A percentile compares a stretch with the other conserved stretches of the same genome.
These are phyloP conservation scores for Brenthis ino DNA, from an alignment of 2,888 invertebrate species.

Conservation along the genomic window DNA sequence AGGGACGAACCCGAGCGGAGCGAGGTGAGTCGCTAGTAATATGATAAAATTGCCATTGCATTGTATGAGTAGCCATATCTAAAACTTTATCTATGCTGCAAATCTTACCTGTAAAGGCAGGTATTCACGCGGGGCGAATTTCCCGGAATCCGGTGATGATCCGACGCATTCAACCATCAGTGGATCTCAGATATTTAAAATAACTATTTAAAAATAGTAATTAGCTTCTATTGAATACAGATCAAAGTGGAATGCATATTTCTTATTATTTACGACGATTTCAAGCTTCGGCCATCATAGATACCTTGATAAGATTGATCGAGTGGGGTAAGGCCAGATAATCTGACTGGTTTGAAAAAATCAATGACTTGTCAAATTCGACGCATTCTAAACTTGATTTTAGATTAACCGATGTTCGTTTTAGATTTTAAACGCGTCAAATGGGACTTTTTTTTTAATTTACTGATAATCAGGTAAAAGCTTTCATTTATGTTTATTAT, in stretches of 20 bases:
- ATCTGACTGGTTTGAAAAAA: constrained; percentile 73
- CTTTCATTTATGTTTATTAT: background rate
- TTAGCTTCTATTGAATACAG: constrained; percentile 22
- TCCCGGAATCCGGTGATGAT: constrained; percentile 82
- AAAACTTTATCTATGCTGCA: constrained; percentile 38
- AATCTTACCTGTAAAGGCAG: constrained; percentile 75
- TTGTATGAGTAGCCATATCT: constrained; percentile 28
- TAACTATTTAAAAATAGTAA: constrained; percentile 12
- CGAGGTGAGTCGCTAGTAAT: no score
- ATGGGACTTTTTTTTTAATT: constrained; percentile 16
- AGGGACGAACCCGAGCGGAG: no score
- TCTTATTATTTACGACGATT: constrained; percentile 45
- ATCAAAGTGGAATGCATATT: constrained; percentile 36
- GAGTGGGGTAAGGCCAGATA: constrained; percentile 80
- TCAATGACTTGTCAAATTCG: constrained; percentile 81
- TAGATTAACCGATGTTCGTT: constrained; percentile 56
- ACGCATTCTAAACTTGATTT: constrained; percentile 70
- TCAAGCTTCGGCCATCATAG: constrained; percentile 51
- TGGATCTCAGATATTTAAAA: constrained; percentile 51
- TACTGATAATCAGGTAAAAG: background rate
- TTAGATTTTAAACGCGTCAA: constrained; percentile 57
- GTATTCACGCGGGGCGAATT: constrained; percentile 81
- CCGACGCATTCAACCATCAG: constrained; percentile 69
- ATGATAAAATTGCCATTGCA: background rate
- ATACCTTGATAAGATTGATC: constrained; percentile 80